These are phyloP conservation scores for Phalloptychus januarius DNA, from an alignment of 2,797 vertebrate species.

Conservation along the genomic window DNA sequence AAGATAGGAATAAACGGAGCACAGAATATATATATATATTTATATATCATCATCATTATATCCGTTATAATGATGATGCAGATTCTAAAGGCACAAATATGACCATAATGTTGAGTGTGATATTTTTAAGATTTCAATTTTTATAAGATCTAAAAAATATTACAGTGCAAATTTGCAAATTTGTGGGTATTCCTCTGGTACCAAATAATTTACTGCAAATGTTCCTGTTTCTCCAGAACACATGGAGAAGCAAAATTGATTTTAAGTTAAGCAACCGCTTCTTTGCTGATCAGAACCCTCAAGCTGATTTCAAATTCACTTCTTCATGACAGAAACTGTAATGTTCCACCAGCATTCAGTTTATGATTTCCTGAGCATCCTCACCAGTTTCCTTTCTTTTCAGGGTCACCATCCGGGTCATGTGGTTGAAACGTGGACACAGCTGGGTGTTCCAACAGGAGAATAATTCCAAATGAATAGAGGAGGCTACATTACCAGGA, in stretches of 20 bases:
- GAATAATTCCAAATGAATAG: not conserved
- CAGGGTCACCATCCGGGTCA: not conserved
- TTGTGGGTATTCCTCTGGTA: not conserved
- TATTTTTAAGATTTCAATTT: not conserved
- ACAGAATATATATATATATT: not conserved
- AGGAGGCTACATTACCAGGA: not conserved
- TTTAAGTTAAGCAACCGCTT: not conserved
- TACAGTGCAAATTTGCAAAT: not conserved
- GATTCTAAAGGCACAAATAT: not conserved
- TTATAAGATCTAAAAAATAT: not conserved
- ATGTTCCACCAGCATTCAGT: not conserved
- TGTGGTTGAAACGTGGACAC: not conserved
- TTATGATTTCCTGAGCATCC: slow-evolving; percentile 1
- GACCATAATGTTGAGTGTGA: not conserved
- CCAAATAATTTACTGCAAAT: not conserved
- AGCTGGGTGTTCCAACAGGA: not conserved
- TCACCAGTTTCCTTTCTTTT: not conserved
- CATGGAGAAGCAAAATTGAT: too few species aligned
- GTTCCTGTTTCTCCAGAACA: not conserved
- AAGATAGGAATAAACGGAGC: not conserved
- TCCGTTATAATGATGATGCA: not conserved
- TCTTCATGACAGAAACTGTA: not conserved
- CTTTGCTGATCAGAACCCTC: not conserved
- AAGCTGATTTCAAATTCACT: not conserved
- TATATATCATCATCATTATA: too few species aligned